Percentiles rank a stretch among this genome's conserved stretches.
phyloP scores from a whole-genome alignment of 2,888 invertebrate genomes.

The Xylota segnis region DNA sequence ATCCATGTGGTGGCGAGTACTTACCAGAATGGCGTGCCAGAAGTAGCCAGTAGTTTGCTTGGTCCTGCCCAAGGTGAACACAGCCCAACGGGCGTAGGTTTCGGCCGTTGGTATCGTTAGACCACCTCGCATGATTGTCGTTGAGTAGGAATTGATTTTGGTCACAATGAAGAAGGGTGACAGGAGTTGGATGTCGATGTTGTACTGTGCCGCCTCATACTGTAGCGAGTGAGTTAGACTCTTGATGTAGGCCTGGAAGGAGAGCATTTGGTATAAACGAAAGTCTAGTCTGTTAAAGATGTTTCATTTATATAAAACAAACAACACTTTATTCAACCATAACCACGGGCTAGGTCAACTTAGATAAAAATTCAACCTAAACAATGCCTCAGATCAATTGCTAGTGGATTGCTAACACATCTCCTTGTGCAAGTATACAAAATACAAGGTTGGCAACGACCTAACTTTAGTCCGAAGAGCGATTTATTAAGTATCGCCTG shows the following conservation, averaged over 20 bases:
- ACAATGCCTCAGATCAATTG: no score
- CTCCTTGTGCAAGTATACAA: no score
- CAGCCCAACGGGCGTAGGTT: conserved; percentile 90
- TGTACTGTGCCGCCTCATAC: conserved; percentile 90
- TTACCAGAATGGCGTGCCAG: conserved; percentile 93
- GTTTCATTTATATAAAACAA: no score
- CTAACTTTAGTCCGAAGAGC: no score
- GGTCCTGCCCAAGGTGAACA: conserved; percentile 91
- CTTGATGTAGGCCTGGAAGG: conserved; percentile 88
- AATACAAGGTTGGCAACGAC: no score
- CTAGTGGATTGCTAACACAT: no score
- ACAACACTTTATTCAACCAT: no score
- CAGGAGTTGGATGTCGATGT: conserved; percentile 93
- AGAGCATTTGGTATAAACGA: no score
- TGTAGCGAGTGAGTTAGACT: conserved; percentile 92
- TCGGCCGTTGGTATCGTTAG: conserved; percentile 88
- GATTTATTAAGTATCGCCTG: no score
- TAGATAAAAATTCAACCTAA: no score
- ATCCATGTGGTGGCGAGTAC: not conserved
- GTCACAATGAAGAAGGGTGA: conserved; percentile 94
- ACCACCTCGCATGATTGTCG: conserved; percentile 87
- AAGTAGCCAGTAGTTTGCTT: conserved; percentile 94
- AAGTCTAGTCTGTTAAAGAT: no score
- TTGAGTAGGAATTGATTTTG: conserved; percentile 94
- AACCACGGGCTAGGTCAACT: no score